phyloP scores from a whole-genome alignment of 2,113 vertebrate genomes.

The Pedetes capensis region DNA sequence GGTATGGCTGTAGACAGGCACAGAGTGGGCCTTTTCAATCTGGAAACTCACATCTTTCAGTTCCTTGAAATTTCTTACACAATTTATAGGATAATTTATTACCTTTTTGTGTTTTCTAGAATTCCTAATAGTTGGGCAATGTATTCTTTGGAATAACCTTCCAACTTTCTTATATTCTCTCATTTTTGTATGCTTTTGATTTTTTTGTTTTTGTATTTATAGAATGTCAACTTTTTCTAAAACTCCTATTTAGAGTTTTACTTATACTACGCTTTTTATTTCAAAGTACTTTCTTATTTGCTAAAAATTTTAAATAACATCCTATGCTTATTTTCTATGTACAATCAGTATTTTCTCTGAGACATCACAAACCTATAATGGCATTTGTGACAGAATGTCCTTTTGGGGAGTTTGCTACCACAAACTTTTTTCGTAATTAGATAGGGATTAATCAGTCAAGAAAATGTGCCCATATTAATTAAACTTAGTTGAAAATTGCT shows the following conservation, averaged over 20 bases:
- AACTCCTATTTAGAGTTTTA: neutral
- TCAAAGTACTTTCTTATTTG: neutral
- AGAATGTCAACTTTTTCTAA: slow-evolving; percentile 23
- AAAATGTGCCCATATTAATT: neutral
- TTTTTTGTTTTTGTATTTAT: neutral
- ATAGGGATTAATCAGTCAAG: neutral
- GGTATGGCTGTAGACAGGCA: too few relatives aligned
- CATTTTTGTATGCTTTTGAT: neutral
- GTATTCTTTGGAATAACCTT: neutral
- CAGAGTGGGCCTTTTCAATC: neutral
- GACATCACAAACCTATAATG: neutral
- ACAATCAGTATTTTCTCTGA: neutral
- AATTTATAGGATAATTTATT: neutral
- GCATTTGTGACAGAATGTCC: neutral
- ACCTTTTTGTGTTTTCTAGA: neutral
- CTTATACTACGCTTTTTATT: neutral
- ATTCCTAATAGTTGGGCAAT: neutral
- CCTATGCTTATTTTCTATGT: neutral
- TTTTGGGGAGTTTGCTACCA: neutral
- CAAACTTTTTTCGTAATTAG: neutral
- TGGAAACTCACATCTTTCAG: neutral
- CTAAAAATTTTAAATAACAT: neutral
- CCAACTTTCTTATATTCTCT: neutral
- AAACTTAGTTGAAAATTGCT: slow-evolving; percentile 30
- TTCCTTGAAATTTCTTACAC: neutral